Evolutionary conservation across 2,797 vertebrate genomes (phyloP), one percentile per base, ranked within the genome.

Genomic region (Melanogrammus aeglefinus): DNA sequence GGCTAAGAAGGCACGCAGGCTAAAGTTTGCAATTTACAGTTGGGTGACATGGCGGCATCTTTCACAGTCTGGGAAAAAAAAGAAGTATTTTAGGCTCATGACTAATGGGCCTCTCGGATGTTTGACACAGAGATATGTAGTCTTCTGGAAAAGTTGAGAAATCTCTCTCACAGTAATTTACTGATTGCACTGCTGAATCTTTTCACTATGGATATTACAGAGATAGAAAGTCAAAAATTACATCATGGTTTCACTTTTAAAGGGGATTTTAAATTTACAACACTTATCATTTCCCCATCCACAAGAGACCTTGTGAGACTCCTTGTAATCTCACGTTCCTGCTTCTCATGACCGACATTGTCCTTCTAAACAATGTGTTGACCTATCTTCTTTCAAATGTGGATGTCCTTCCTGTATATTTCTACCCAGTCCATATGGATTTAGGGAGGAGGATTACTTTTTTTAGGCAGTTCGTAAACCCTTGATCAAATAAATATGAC

Each of bases 1-100:
- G 69, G 82, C 79, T 86, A 82, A 79, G 29, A 75, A 7, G 85
- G 80, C 70, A 81, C 24, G 6, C 74, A 36, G 79, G 86, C 91
- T 91, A 90, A 93, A 90, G 80, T 81, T 85, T 83, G 81, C 78
- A 75, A 88, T 91, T 93, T 91, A 81, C 90, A 91, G 89, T 90
- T 90, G 84, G 91, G 83, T 93, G 92, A 93, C 84, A 91, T 86
- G 89, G 82, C 77, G 76, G 44, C 80, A 79, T 79, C 81, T 92
- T 81, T 89, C 88, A 86, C 80, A 88, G 86, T 81, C 24, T 70
- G 12, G 47, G 21, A 57, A 57, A 70, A 70, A 70, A 78, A 90
- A 44, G 9, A 44, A 79, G 81, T 91, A 89, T 93, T 91, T 91
- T 89, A 89, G 85, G 82, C 75, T 10, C 57, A 75, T 91, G 87